These are phyloP conservation scores for Xestobium rufovillosum DNA, from an alignment of 2,888 invertebrate genomes.

Conservation along the genomic window DNA sequence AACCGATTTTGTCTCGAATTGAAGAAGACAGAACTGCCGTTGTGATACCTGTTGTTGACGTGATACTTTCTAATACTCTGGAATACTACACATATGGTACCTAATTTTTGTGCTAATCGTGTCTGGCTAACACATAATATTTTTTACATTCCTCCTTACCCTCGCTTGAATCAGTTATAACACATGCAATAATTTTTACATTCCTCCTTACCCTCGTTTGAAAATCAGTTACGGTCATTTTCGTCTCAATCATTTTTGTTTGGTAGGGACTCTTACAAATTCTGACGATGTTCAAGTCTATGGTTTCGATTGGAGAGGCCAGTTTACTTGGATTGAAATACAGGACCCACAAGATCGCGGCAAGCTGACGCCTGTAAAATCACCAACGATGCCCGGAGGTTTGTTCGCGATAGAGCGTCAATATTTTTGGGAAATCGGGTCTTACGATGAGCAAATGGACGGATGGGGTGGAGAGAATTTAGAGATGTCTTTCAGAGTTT, in stretches of 20 bases:
- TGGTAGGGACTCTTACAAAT: too few relatives aligned
- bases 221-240: too few relatives aligned
- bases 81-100: constrained; percentile 60
- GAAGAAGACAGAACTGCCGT: constrained; percentile 72
- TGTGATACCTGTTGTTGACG: constrained; percentile 91
- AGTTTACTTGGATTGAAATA: constrained; percentile 87
- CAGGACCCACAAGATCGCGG: constrained; percentile 58
- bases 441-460: too few relatives aligned
- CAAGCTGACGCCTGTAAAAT: constrained; percentile 60
- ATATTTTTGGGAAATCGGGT: constrained; percentile 98
- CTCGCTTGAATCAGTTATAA: too few relatives aligned
- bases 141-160: too few relatives aligned
- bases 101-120: constrained; percentile 33
- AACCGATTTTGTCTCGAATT: constrained; percentile 81
- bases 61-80: constrained; percentile 75
- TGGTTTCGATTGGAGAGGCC: constrained; percentile 81
- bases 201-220: too few relatives aligned
- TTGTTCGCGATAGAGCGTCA: constrained; percentile 86
- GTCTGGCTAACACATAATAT: background rate
- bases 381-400: constrained; percentile 99
- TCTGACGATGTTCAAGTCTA: constrained; percentile 60
- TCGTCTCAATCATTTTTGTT: too few relatives aligned
- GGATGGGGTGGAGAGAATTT: constrained; percentile 98
- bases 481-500: constrained; percentile 94
- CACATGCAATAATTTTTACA: too few relatives aligned